Evolutionary conservation across 2,888 invertebrate species (phyloP), one percentile per base, ranked within the genome.

Genomic region (Caenorhabditis afra): DNA sequence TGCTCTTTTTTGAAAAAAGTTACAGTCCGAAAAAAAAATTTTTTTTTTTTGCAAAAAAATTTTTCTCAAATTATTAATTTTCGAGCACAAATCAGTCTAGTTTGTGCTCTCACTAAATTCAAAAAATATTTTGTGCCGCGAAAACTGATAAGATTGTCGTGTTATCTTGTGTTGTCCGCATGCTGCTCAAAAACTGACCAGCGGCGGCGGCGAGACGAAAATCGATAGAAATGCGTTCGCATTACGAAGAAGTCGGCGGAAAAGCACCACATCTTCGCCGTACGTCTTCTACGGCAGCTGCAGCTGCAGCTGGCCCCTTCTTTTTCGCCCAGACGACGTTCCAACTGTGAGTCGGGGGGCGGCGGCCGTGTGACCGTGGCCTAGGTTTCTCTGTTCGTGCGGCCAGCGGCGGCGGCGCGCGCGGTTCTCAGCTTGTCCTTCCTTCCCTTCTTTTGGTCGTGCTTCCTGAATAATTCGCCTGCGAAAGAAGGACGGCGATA

Each of bases 141-240:
- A 37, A 37, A 47, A 18, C 35, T 35, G 35, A 41, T 41, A 41
- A 41, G 41, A 41, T 14, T 37, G 11, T 8, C 12, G 29, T 29
- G 29, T 29, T 29, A 29, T 44, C 14, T 12, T 3, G 44, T 47
- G 2, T 47, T 18, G n/a, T 47, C 3, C 47, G 8, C 37, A 39
- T 4, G 2, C 39, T 18, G 11, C 14, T 4, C 14, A 11, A 58
- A 22, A 41, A 58, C 58, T 41, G 22, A 58, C 44, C 41, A 39
- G 3, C 12, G 14, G 12, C 41, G 12, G 41, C 11, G 37, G 18
- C 16, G 16, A 20, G 3, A 18, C 5, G 39, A 57, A 57, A 57
- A 41, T 57, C 57, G 41, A 57, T 57, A 57, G 29, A 22, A 50
- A 71, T 71, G 71, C 70, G 70, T 55, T 70, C 70, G 14, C 62